These are phyloP conservation scores for Papilio glaucus DNA, from an alignment of 1,140 invertebrate genomes.

Conservation along the genomic window DNA sequence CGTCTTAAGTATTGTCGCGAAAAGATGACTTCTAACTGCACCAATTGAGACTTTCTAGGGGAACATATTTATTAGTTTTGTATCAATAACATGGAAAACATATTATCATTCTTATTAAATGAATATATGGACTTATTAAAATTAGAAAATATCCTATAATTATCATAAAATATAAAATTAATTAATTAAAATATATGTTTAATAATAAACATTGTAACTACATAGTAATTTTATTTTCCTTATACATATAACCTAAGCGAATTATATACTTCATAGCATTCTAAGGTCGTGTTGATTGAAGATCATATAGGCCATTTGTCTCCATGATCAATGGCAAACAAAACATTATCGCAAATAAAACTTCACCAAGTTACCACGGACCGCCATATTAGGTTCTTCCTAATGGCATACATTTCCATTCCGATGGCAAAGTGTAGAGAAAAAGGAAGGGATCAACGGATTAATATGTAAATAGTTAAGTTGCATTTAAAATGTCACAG, in stretches of 20 bases:
- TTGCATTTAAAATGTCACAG: conserved; percentile 26
- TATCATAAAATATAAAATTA: not conserved
- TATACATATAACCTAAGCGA: too few species aligned
- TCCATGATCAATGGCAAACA: not conserved
- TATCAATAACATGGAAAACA: too few species aligned
- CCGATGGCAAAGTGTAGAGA: not conserved
- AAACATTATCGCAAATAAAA: conserved; percentile 19
- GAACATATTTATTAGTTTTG: too few species aligned
- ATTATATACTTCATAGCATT: too few species aligned
- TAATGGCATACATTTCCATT: conserved; percentile 29
- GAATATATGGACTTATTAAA: too few species aligned
- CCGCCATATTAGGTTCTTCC: not conserved
- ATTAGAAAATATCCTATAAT: too few species aligned
- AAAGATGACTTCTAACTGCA: not conserved
- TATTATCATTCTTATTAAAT: too few species aligned
- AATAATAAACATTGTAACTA: not conserved
- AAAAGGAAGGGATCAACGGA: conserved; percentile 19
- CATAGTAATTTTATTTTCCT: not conserved
- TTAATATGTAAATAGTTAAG: conserved; percentile 23
- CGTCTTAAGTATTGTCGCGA: not conserved
- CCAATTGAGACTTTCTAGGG: too few species aligned
- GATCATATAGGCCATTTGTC: not conserved
- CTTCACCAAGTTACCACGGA: not conserved
- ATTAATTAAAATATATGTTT: not conserved
- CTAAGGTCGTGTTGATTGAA: not conserved